Base-by-base conservation (phyloP, 2,113 vertebrate genomes). In the Speoplatyrhinus poulsoni region DNA sequence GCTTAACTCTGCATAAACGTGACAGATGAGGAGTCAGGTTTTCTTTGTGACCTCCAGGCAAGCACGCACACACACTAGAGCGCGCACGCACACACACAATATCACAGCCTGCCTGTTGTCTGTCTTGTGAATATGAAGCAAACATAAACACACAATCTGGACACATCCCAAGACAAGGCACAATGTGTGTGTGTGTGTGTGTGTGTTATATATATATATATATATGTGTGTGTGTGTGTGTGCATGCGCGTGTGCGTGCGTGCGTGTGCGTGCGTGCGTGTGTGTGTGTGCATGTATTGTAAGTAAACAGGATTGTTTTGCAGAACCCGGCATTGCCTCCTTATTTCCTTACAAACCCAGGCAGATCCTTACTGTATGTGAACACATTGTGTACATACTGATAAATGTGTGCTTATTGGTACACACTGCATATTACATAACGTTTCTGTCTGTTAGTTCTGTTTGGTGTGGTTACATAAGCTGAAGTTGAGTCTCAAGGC, bases 141-240 rank as follows among this genome's bases (percentile, higher is more conserved):
- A 26, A 58, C 19, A 26, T 26, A 12, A 58, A 32, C 8, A 33
- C 5, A 41, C 36, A 41, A 41, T 41, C 36, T 41, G 36, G 36
- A 4, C 36, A 41, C 36, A 41, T 41, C 36, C 6, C 36, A 41
- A 41, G 36, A 6, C 36, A 41, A 41, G 36, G 36, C 36, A 41
- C 36, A 41, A 41, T 69, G 73, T 62, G 47, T 77, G 17, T 63
- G 48, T 64, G 68, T 63, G 63, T 59, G 50, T 16, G 47, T 19
- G 17, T 19, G 19, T 19, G 19, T 19, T n/a, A n/a, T n/a, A n/a
- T n/a, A n/a, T n/a, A n/a, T n/a, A n/a, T n/a, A n/a, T n/a, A n/a
- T n/a, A n/a, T n/a, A n/a, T 19, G 19, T 19, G 19, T 19, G 56
- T 59, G 57, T 36, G 12, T 32, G 16, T 57, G 19, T 57, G 19